Base-by-base conservation (phyloP, 2,888 invertebrate species). In the Epinotia ramella region DNA sequence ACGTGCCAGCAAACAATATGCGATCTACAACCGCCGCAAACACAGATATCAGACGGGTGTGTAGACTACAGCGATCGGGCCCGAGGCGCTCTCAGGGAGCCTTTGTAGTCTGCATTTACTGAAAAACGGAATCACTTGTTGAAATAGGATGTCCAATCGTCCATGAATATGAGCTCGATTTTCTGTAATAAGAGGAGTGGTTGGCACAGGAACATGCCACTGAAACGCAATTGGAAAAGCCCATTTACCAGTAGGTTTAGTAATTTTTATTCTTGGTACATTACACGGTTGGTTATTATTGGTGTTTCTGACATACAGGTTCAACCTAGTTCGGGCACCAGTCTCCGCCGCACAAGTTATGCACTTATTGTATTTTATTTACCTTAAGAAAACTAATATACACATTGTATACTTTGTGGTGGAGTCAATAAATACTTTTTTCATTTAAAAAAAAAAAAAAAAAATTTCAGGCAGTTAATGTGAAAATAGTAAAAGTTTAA, bases 31-130 rank as follows among this genome's bases (percentile, higher is more conserved):
- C 46, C 53, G 20, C 49, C 40, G 18, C 20, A 16, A 24, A 56
- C 56, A 24, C n/a, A 53, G 71, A 40, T 56, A 64, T 64, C 56
- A 64, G 40, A 71, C 71, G 56, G 46, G 62, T 33, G 3, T 49
- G 24, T 40, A 11, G 49, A n/a, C 49, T 11, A 9, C 62, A 53
- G 49, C 40, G 63, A 40, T 56, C 16, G n/a, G 16, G 20, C 63
- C 46, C 18, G 44, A 33, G 16, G 53, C 62, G 71, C 40, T 63
- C 20, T 40, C 49, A 28, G 5, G 20, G 9, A 62, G 62, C 44
- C 63, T 44, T 44, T 44, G 11, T n/a, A 18, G 63, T 63, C 20
- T 44, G 13, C 18, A 44, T 44, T 63, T 44, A 63, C 63, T 18
- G 18, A 63, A 44, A 40, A 18, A 3, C 20, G 18, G 12, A 12